Conservation (phyloP, 2,797 vertebrate genomes). For the Hipposideros larvatus region DNA sequence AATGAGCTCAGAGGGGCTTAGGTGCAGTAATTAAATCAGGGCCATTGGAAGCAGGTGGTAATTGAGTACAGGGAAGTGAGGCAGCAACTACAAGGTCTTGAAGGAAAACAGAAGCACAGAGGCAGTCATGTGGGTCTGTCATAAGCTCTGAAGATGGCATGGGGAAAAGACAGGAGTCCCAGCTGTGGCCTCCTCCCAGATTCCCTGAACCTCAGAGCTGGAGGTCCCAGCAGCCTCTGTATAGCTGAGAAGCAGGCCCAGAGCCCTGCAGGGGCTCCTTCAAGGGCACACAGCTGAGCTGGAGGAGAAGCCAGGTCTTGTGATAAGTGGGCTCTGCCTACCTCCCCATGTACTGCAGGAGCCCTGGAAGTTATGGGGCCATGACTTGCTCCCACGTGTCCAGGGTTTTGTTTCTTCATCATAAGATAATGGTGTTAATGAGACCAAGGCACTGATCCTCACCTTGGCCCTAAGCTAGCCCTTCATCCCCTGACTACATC, state of each 20-base stretch:
- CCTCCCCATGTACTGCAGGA: neutral
- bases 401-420: neutral
- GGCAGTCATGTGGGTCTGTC: neutral
- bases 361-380: neutral
- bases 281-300: neutral
- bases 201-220: neutral
- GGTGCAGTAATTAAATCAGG: slow-evolving; percentile 11
- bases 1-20: neutral
- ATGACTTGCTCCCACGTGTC: neutral
- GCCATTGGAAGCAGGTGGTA: neutral
- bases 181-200: neutral
- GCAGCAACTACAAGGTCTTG: neutral
- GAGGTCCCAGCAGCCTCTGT: neutral
- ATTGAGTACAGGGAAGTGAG: neutral
- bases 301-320: neutral
- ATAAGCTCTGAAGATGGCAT: neutral
- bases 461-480: neutral
- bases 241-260: neutral
- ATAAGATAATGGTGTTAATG: neutral
- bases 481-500: neutral
- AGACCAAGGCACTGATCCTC: neutral
- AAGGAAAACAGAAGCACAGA: slow-evolving; percentile 44
- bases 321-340: neutral
- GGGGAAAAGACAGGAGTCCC: neutral
- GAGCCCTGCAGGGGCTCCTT: neutral